Evolutionary conservation across 2,797 vertebrate species (phyloP).

Genomic region (Zalophus californianus): DNA sequence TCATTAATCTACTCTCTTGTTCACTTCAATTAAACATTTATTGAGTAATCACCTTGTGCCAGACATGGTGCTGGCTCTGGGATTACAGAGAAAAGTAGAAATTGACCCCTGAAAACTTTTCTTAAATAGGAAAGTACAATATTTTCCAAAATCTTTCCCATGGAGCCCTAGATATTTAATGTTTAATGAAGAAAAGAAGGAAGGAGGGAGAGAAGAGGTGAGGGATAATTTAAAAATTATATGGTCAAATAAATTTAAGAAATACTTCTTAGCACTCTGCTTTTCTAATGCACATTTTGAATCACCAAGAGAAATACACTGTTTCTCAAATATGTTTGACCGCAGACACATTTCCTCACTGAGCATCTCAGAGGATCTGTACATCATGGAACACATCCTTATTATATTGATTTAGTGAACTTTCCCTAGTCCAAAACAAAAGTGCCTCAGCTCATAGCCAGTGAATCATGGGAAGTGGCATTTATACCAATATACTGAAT

Average conservation of each 20-base stretch:
- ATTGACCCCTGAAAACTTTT: background rate
- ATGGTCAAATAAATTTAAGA: conserved; percentile 5
- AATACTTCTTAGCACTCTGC: background rate
- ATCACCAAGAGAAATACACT: background rate
- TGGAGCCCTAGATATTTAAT: background rate
- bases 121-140: background rate
- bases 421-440: background rate
- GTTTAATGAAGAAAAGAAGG: background rate
- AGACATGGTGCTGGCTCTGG: background rate
- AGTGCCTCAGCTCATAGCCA: background rate
- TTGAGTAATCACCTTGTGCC: background rate
- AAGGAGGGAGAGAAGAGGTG: background rate
- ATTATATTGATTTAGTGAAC: background rate
- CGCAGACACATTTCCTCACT: background rate
- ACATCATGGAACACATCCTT: background rate
- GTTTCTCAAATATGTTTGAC: background rate
- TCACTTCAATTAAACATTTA: background rate
- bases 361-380: background rate
- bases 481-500: background rate
- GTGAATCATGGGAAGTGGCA: background rate
- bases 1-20: background rate
- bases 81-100: background rate
- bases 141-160: conserved; percentile 3
- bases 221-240: background rate
- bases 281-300: conserved; percentile 3